phyloP scores from a whole-genome alignment of 2,888 invertebrate genomes.

The Platycheirus albimanus region DNA sequence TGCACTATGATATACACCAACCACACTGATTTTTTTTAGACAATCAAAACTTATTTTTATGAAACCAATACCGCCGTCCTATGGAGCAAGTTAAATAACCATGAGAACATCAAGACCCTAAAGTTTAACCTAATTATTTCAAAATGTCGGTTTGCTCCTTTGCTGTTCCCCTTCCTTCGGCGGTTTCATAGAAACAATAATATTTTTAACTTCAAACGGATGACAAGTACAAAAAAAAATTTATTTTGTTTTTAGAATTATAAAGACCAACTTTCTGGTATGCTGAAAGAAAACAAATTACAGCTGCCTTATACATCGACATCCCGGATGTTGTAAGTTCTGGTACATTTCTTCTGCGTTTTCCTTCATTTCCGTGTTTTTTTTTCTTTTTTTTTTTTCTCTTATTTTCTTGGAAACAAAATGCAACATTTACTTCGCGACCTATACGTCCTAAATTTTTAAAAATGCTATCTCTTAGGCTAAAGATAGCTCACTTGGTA shows the following conservation, averaged over 20 bases:
- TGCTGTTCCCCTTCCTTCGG: neutral
- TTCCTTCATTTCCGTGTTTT: constrained; percentile 3
- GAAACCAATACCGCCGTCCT: too few relatives aligned
- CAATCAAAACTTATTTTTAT: too few relatives aligned
- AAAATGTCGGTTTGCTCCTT: too few relatives aligned
- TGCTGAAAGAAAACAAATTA: constrained; percentile 17
- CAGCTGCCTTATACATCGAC: constrained; percentile 25
- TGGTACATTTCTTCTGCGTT: constrained; percentile 10
- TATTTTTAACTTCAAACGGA: constrained; percentile 1
- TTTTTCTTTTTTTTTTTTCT: too few relatives aligned
- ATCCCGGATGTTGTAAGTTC: constrained; percentile 39
- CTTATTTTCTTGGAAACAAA: neutral
- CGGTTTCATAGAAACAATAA: constrained; percentile 11
- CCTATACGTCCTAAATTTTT: constrained; percentile 9
- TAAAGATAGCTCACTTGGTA: constrained; percentile 28
- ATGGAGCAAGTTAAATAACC: too few relatives aligned
- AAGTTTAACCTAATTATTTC: too few relatives aligned
- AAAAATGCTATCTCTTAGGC: constrained; percentile 14
- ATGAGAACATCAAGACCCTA: too few relatives aligned
- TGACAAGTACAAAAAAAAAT: constrained; percentile 4
- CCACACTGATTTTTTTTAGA: too few relatives aligned
- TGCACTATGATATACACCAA: too few relatives aligned
- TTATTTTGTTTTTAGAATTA: constrained; percentile 1
- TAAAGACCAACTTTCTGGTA: constrained; percentile 46
- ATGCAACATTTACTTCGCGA: constrained; percentile 18